A percentile compares a stretch with the other conserved stretches of the same genome.
Evolutionary conservation across 2,113 vertebrate genomes (phyloP).

Genomic region (Pterocles burchelli): DNA sequence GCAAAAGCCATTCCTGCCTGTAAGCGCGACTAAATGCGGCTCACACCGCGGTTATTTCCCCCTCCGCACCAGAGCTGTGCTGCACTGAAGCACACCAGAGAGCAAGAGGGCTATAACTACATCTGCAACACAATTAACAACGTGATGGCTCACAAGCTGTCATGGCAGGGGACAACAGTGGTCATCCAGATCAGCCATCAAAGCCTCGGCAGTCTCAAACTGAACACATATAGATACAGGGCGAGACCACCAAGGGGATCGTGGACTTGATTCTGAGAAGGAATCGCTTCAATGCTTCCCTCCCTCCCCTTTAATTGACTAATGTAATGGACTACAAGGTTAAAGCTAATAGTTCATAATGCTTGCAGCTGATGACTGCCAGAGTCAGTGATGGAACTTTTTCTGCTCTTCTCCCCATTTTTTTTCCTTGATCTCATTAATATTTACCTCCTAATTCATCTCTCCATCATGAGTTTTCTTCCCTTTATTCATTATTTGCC

Average conservation of each 20-base stretch:
- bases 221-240: neutral
- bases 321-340: neutral
- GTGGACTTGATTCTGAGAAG: neutral
- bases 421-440: neutral
- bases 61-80: neutral
- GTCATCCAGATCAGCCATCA: neutral
- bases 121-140: neutral
- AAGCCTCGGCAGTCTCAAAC: neutral
- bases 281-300: neutral
- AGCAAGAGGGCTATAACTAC: neutral
- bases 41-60: neutral
- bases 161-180: accelerated
- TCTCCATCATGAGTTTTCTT: neutral
- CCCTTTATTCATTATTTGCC: neutral
- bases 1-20: neutral
- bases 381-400: neutral
- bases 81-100: neutral
- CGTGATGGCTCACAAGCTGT: accelerated
- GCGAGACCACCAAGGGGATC: neutral
- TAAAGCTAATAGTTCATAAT: neutral
- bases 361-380: neutral
- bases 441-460: neutral
- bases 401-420: neutral
- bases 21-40: neutral
- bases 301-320: neutral